phyloP scores from a whole-genome alignment of 2,797 vertebrate genomes.

The Falco columbarius region DNA sequence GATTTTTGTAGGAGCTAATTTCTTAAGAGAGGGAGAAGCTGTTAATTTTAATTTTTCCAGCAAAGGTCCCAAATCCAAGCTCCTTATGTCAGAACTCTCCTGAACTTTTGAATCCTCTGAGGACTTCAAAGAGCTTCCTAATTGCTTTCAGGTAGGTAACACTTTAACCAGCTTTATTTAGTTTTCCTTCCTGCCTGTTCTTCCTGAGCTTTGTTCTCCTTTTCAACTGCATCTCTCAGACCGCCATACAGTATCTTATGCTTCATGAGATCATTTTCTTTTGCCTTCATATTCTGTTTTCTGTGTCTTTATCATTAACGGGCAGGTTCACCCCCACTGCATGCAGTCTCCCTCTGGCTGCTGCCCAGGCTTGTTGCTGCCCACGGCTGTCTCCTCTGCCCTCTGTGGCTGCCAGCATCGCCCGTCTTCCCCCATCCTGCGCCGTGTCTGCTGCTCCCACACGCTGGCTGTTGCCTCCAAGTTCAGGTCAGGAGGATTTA shows the following conservation, averaged over 20 bases:
- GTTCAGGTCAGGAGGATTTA: not conserved
- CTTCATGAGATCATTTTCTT: not conserved
- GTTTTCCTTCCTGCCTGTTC: not conserved
- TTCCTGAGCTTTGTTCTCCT: not conserved
- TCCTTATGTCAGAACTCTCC: not conserved
- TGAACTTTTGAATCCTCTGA: not conserved
- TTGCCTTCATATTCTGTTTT: not conserved
- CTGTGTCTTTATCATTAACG: not conserved
- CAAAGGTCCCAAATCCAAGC: not conserved
- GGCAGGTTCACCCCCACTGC: not conserved
- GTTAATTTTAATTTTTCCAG: not conserved
- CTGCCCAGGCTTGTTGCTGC: not conserved
- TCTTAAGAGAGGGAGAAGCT: not conserved
- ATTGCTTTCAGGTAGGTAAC: not conserved
- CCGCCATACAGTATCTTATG: not conserved
- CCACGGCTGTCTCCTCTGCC: not conserved
- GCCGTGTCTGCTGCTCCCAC: not conserved
- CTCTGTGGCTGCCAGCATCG: not conserved
- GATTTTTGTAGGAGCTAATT: not conserved
- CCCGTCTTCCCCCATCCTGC: not conserved
- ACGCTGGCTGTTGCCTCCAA: not conserved
- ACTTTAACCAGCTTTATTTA: not conserved
- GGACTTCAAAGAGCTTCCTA: slow-evolving; percentile 1
- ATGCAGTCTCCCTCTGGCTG: not conserved
- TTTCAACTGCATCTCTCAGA: not conserved